Conservation (phyloP, 35 echinoderm and acorn worm genomes). For the Eucidaris tribuloides region DNA sequence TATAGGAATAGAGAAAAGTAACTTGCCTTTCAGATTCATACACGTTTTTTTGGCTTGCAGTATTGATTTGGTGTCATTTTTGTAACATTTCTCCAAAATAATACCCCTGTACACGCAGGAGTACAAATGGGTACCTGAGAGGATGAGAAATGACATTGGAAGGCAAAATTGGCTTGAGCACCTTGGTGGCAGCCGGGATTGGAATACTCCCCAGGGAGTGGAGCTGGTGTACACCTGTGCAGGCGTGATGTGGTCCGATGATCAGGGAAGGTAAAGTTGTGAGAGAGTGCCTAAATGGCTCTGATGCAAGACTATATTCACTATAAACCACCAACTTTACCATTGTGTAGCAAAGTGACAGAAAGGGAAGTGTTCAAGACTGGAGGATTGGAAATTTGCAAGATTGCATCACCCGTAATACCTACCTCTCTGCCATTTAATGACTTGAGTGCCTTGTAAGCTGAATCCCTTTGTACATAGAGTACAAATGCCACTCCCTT, state of each 20-base stretch:
- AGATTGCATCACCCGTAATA: background rate
- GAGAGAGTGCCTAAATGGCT: too few relatives aligned
- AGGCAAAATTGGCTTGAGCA: too few relatives aligned
- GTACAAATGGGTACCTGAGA: too few relatives aligned
- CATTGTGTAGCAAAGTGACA: background rate
- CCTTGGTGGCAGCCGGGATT: too few relatives aligned
- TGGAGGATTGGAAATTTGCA: background rate
- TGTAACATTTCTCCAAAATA: too few relatives aligned
- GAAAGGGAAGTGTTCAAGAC: background rate
- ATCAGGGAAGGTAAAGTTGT: background rate
- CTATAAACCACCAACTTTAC: background rate
- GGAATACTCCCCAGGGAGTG: too few relatives aligned
- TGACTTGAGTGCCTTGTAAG: constrained; percentile 75
- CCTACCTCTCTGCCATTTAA: constrained; percentile 89
- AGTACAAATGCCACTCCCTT: constrained; percentile 94
- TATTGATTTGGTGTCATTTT: too few relatives aligned
- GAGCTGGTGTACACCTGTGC: too few relatives aligned
- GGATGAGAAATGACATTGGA: too few relatives aligned
- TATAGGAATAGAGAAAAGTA: too few relatives aligned
- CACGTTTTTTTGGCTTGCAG: too few relatives aligned
- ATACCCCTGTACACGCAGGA: background rate
- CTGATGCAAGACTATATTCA: background rate
- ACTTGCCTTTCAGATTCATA: too few relatives aligned
- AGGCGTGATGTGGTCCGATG: background rate
- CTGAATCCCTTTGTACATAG: constrained; percentile 82